phyloP scores from a whole-genome alignment of 1,140 invertebrate genomes.

The Habropoda laboriosa region DNA sequence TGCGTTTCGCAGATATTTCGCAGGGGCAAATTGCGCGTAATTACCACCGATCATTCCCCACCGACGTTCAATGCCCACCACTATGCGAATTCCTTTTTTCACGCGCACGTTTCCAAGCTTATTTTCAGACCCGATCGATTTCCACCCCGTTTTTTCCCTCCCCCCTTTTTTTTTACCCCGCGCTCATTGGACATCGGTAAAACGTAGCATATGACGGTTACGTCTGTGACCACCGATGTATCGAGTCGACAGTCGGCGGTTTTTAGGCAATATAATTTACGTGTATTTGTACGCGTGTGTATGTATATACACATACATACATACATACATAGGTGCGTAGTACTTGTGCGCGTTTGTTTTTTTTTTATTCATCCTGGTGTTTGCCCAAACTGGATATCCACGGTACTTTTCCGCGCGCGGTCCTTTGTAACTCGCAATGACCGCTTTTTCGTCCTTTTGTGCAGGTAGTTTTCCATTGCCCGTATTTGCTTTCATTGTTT shows the following conservation, averaged over 20 bases:
- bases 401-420: constrained; percentile 68
- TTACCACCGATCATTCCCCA: constrained; percentile 3
- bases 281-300: not conserved
- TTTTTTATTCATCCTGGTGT: constrained; percentile 65
- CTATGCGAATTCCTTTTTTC: not conserved
- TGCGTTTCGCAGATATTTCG: constrained; percentile 22
- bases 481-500: constrained; percentile 79
- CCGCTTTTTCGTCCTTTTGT: constrained; percentile 71
- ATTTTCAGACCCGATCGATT: constrained; percentile 56
- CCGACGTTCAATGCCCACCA: too few species aligned
- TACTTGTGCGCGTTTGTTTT: too few species aligned
- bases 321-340: too few species aligned
- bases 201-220: constrained; percentile 56
- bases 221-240: constrained; percentile 60
- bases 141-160: constrained; percentile 20
- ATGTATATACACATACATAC: too few species aligned
- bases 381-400: constrained; percentile 73
- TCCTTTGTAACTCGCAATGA: constrained; percentile 74
- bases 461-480: constrained; percentile 73
- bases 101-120: constrained; percentile 11
- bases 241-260: constrained; percentile 56
- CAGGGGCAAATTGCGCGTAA: constrained; percentile 43
- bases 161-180: too few species aligned
- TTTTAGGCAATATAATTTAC: constrained; percentile 57
- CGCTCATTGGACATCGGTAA: constrained; percentile 48